Conservation (phyloP, 2,888 invertebrate species). For the Ceraclea dissimilis region DNA sequence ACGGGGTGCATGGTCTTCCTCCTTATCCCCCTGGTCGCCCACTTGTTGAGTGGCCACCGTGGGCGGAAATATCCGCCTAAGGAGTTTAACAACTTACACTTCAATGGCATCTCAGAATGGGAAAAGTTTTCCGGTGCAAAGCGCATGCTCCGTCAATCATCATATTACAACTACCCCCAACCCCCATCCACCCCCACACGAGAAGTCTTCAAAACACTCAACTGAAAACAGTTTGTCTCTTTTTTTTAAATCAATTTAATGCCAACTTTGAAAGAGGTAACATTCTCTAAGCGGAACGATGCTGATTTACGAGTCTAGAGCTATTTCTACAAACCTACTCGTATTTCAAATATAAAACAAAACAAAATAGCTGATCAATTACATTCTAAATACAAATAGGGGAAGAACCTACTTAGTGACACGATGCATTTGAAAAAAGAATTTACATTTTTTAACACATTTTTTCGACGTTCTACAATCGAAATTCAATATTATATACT, state of each 20-base stretch:
- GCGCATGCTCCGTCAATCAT: slow-evolving; percentile 10
- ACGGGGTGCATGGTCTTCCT: neutral
- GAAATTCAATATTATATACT: no score
- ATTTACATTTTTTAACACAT: no score
- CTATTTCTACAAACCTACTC: neutral
- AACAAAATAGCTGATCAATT: no score
- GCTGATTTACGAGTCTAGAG: neutral
- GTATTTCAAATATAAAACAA: neutral
- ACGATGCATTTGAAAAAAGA: no score
- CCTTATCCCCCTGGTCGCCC: neutral
- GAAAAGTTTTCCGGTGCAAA: slow-evolving; percentile 13
- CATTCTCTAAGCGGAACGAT: neutral
- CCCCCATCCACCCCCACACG: neutral
- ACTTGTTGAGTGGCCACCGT: slow-evolving; percentile 9
- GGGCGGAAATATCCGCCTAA: slow-evolving; percentile 3
- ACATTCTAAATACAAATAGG: no score
- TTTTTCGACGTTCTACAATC: no score
- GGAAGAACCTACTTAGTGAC: no score
- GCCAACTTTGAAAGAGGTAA: neutral
- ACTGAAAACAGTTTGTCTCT: neutral
- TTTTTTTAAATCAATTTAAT: slow-evolving; percentile 1
- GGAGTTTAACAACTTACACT: slow-evolving; percentile 12
- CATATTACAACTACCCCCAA: neutral
- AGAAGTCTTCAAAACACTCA: slow-evolving; percentile 1
- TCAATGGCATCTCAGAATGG: slow-evolving; percentile 18